Percentiles rank a stretch among this genome's conserved stretches.
Conservation (phyloP, 2,888 invertebrate species). For the Shargacucullia verbasci region DNA sequence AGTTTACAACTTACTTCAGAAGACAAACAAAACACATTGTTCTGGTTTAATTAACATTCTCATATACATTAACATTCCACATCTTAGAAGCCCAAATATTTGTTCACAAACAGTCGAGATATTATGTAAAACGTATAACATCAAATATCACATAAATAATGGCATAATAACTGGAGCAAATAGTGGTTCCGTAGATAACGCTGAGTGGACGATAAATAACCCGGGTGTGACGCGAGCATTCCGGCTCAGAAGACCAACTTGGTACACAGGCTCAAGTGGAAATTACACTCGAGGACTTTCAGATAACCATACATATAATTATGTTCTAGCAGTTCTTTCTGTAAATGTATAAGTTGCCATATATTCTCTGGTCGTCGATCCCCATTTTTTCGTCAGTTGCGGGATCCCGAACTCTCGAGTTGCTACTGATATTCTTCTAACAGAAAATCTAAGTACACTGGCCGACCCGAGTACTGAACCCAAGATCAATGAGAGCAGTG, state of each 20-base stretch:
- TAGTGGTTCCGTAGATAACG: slow-evolving; percentile 31
- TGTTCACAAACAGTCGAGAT: background rate
- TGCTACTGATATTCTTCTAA: too few relatives aligned
- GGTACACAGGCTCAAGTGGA: slow-evolving; percentile 15
- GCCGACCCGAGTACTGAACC: too few relatives aligned
- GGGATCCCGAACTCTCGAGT: too few relatives aligned
- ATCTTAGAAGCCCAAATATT: background rate
- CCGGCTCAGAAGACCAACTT: slow-evolving; percentile 1
- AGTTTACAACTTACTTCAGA: background rate
- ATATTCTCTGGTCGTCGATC: too few relatives aligned
- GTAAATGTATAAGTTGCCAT: too few relatives aligned
- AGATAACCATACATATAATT: background rate
- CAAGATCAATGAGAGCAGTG: too few relatives aligned
- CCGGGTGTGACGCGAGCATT: slow-evolving; percentile 12
- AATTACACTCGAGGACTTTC: background rate
- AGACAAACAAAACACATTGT: background rate
- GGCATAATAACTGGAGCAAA: slow-evolving; percentile 16
- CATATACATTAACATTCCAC: background rate
- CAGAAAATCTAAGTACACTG: too few relatives aligned
- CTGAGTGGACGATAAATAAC: slow-evolving; percentile 27
- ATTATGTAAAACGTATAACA: slow-evolving; percentile 1
- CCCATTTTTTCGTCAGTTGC: too few relatives aligned
- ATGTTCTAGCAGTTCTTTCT: background rate
- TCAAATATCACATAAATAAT: slow-evolving; percentile 16
- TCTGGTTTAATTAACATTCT: background rate